phyloP scores from a whole-genome alignment of 1,140 invertebrate genomes.

The Zaprionus inermis region DNA sequence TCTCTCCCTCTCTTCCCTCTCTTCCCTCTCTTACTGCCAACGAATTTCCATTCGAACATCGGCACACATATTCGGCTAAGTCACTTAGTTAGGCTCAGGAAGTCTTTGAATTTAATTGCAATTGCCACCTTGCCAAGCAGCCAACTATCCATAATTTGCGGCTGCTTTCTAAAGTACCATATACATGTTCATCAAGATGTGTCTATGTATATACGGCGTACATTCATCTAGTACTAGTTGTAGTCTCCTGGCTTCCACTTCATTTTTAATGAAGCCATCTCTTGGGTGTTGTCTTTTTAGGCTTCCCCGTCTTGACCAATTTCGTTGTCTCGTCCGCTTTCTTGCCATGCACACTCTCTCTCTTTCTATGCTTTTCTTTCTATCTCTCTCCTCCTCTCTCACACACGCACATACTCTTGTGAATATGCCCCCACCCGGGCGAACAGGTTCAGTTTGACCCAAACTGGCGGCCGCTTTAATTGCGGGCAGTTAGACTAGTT shows the following conservation, averaged over 20 bases:
- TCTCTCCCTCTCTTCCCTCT: neutral
- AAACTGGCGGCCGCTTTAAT: conserved; percentile 59
- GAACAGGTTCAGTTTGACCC: conserved; percentile 74
- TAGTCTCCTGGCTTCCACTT: neutral
- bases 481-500: conserved; percentile 74
- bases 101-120: conserved; percentile 56
- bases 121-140: conserved; percentile 39
- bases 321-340: conserved; percentile 36
- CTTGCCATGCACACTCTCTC: conserved; percentile 44
- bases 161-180: conserved; percentile 29
- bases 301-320: conserved; percentile 39
- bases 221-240: conserved; percentile 2
- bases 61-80: conserved; percentile 1
- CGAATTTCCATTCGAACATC: conserved; percentile 37
- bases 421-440: neutral
- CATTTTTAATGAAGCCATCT: conserved; percentile 17
- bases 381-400: neutral
- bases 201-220: neutral
- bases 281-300: conserved; percentile 17
- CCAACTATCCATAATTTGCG: neutral
- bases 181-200: neutral
- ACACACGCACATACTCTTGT: neutral
- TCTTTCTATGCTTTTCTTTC: neutral
- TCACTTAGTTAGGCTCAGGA: conserved; percentile 32
- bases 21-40: neutral